Evolutionary conservation across 2,113 vertebrate species (phyloP).

Genomic region (Fulica atra): DNA sequence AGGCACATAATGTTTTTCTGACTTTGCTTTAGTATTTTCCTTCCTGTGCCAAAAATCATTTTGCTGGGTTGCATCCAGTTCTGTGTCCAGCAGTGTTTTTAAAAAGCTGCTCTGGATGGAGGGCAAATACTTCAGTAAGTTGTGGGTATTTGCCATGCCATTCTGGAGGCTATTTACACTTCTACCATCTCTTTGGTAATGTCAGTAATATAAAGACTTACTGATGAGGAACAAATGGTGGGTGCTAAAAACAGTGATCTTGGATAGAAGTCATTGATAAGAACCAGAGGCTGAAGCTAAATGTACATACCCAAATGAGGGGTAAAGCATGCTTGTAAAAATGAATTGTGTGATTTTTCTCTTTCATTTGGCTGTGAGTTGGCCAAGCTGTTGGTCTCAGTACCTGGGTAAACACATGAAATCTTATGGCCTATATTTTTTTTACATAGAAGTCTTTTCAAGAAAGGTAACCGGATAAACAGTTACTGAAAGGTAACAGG

Average conservation of each 20-base stretch:
- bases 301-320: not conserved
- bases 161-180: not conserved
- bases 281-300: not conserved
- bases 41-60: not conserved
- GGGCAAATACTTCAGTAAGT: not conserved
- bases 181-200: not conserved
- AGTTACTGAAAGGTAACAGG: slow-evolving; percentile 49
- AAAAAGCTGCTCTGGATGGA: not conserved
- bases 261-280: not conserved
- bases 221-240: not conserved
- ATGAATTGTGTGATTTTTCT: not conserved
- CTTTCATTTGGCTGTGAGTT: not conserved
- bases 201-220: not conserved
- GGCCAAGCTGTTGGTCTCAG: not conserved
- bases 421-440: slow-evolving; percentile 6
- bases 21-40: not conserved
- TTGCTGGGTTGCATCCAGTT: not conserved
- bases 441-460: slow-evolving; percentile 33
- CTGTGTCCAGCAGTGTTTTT: not conserved
- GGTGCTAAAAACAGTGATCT: not conserved
- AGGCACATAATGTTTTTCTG: not conserved
- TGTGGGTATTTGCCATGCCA: not conserved
- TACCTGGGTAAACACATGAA: not conserved
- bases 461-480: slow-evolving; percentile 49
- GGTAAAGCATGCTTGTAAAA: not conserved